Conservation (phyloP, 2,797 vertebrate species). For the Sebastes baramenuke region DNA sequence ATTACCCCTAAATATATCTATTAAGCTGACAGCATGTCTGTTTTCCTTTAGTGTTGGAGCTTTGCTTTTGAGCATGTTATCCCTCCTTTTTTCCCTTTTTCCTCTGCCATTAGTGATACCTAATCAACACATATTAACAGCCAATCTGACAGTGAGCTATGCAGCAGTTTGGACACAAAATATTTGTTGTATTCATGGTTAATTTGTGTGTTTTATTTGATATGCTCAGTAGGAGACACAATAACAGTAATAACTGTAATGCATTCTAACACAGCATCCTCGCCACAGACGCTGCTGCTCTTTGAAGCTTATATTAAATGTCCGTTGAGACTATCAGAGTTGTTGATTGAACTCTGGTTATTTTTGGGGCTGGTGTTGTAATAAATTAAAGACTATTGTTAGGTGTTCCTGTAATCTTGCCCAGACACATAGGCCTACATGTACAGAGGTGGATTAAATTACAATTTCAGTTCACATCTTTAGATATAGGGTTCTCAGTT, state of each 20-base stretch:
- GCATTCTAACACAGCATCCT: neutral
- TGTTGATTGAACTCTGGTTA: neutral
- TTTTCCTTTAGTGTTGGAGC: slow-evolving; percentile 5
- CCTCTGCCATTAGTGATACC: neutral
- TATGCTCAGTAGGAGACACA: neutral
- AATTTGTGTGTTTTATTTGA: neutral
- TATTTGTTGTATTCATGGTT: neutral
- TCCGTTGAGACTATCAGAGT: neutral
- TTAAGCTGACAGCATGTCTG: slow-evolving; percentile 44
- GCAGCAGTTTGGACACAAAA: neutral
- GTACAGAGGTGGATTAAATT: neutral
- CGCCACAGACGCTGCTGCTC: neutral
- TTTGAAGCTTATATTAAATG: neutral
- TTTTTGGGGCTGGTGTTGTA: neutral
- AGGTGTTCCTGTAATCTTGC: neutral
- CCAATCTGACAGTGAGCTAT: neutral
- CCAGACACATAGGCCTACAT: neutral
- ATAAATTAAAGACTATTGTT: neutral
- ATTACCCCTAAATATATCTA: slow-evolving; percentile 72
- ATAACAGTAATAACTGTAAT: neutral
- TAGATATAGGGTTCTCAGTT: neutral
- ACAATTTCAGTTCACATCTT: neutral
- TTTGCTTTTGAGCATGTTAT: slow-evolving; percentile 23
- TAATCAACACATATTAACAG: neutral
- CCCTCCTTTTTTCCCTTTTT: neutral